A percentile compares a stretch with the other conserved stretches of the same genome.
Conservation (phyloP, 2,888 invertebrate genomes). For the Latheticus oryzae region DNA sequence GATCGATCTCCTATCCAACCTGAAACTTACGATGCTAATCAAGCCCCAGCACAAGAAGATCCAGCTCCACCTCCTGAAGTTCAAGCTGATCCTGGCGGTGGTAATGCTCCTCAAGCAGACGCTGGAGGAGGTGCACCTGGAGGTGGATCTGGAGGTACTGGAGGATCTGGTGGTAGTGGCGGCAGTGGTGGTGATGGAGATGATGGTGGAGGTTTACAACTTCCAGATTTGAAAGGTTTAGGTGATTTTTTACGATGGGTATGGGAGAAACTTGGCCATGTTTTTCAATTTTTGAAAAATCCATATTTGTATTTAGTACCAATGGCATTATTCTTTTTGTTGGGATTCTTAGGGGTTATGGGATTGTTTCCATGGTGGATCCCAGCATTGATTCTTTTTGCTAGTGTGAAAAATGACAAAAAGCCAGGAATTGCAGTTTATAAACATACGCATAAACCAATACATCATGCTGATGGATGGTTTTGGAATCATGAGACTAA, state of each 20-base stretch:
- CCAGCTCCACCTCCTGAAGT: constrained; percentile 55
- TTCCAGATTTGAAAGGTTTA: constrained; percentile 60
- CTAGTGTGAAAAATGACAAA: constrained; percentile 52
- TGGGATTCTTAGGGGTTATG: constrained; percentile 72
- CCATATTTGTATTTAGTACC: constrained; percentile 72
- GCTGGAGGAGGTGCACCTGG: constrained; percentile 45
- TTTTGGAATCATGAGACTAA: constrained; percentile 71
- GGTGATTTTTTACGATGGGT: constrained; percentile 54
- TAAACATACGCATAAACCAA: constrained; percentile 62
- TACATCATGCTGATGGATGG: constrained; percentile 68
- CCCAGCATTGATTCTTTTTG: constrained; percentile 65
- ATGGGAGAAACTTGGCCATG: constrained; percentile 48
- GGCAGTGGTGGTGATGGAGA: constrained; percentile 47
- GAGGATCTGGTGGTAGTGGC: constrained; percentile 46
- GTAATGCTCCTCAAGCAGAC: constrained; percentile 44
- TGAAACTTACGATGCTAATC: constrained; percentile 51
- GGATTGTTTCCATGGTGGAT: constrained; percentile 75
- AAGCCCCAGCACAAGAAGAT: constrained; percentile 34
- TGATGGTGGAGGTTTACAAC: constrained; percentile 46
- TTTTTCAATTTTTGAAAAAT: constrained; percentile 54
- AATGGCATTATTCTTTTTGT: constrained; percentile 72
- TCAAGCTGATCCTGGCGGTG: constrained; percentile 64
- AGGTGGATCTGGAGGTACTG: constrained; percentile 21
- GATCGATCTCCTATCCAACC: constrained; percentile 46
- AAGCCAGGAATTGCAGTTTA: constrained; percentile 54